Base-by-base conservation (phyloP, 2,888 invertebrate genomes). In the Calliopum simillimum region DNA sequence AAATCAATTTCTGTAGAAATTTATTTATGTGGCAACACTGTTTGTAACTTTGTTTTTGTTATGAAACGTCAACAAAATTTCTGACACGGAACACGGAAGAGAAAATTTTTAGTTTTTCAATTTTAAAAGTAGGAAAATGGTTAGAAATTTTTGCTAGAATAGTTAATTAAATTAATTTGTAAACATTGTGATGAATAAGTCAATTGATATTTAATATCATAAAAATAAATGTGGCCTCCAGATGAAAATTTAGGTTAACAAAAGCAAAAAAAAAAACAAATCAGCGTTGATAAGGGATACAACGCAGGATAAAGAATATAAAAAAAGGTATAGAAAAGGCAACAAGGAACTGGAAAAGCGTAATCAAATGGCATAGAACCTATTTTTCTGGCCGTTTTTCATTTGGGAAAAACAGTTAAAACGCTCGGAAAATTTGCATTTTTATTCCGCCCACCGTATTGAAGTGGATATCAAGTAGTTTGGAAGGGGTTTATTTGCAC, bases 51-150 rank as follows among this genome's bases (percentile, higher is more conserved):
- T 49, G 1, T 64, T 64, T 65, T 53, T 53, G 23, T 65, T 43
- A 51, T 65, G 16, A 65, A 65, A 65, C 53, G 65, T 65, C 65
- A 65, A 55, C 53, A 65, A 23, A 65, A 55, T 5, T 43, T 65
- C 19, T 53, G 53, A 23, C 23, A 23, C 33, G 33, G 23, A 16
- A 21, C 21, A 23, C 43, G 43, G 4, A 19, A 51, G 51, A 11
- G n/a, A 59, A 21, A 59, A 44, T 5, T 44, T 44, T 21, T 19
- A 44, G 16, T 33, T 16, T 61, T 19, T 13, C 14, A 61, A 61
- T 23, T 61, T 33, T 33, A 33, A 33, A 33, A 8, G 33, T 33
- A 33, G 33, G 8, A 33, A 33, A 33, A 33, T 33, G 55, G 8
- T 56, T 56, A 25, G n/a, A 12, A 59, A 41, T 12, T 25, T 59